Evolutionary conservation across 2,888 invertebrate species (phyloP).

Genomic region (Dioctria linearis): DNA sequence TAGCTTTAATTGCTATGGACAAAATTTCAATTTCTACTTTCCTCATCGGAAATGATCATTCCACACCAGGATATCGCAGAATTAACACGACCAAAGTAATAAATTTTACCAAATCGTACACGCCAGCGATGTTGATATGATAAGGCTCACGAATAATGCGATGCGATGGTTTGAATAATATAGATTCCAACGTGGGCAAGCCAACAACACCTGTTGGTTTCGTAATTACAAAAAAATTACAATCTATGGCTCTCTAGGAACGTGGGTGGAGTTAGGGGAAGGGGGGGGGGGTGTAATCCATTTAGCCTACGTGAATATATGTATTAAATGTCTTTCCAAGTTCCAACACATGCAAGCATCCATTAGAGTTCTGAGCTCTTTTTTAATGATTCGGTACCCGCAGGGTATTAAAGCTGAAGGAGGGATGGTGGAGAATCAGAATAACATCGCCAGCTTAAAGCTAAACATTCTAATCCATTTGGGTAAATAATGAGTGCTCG

Average conservation of each 20-base stretch:
- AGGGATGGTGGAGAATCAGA: too few relatives aligned
- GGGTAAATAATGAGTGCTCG: too few relatives aligned
- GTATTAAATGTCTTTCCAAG: slow-evolving; percentile 14
- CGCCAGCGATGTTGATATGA: slow-evolving; percentile 29
- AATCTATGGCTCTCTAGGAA: neutral
- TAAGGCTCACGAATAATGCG: slow-evolving; percentile 12
- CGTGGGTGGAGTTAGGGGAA: too few relatives aligned
- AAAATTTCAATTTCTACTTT: too few relatives aligned
- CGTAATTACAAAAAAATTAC: slow-evolving; percentile 20
- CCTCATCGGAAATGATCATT: neutral
- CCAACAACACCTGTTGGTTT: slow-evolving; percentile 28
- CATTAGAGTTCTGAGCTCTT: slow-evolving; percentile 20
- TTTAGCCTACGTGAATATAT: slow-evolving; percentile 7
- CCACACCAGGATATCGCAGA: slow-evolving; percentile 3
- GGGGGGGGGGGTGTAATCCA: slow-evolving; percentile 1
- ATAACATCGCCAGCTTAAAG: too few relatives aligned
- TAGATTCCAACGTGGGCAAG: neutral
- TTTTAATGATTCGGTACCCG: neutral
- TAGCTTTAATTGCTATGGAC: too few relatives aligned
- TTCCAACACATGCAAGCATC: slow-evolving; percentile 1
- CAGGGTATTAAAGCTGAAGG: neutral
- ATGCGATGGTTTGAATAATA: neutral
- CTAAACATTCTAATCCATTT: too few relatives aligned
- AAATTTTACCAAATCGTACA: slow-evolving; percentile 26
- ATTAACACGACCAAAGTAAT: neutral